These are phyloP conservation scores for Micropoecilia bifurca DNA, from an alignment of 2,797 vertebrate species.

Conservation along the genomic window DNA sequence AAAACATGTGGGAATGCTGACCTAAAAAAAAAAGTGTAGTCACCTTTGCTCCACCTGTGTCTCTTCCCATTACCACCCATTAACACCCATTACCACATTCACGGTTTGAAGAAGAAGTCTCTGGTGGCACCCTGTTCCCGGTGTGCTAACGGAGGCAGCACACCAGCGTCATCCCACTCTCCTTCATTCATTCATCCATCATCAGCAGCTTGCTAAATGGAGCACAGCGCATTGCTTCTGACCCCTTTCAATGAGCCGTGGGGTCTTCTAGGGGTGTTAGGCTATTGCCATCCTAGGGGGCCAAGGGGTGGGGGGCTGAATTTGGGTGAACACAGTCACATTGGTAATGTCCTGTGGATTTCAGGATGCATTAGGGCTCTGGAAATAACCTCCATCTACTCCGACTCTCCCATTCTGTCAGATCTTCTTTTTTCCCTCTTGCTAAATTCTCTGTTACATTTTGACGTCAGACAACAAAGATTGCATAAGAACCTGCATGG, in stretches of 20 bases:
- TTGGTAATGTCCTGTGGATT: constrained; percentile 67
- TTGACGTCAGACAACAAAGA: neutral
- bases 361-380: constrained; percentile 74
- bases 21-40: constrained; percentile 36
- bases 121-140: constrained; percentile 48
- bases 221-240: constrained; percentile 69
- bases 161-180: constrained; percentile 12
- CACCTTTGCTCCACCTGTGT: constrained; percentile 68
- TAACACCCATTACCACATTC: constrained; percentile 67
- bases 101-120: constrained; percentile 50
- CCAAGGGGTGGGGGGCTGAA: constrained; percentile 40
- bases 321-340: constrained; percentile 64
- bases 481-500: neutral
- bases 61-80: constrained; percentile 69
- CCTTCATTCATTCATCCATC: constrained; percentile 68
- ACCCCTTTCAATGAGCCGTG: constrained; percentile 77
- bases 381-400: constrained; percentile 46
- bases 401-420: constrained; percentile 15
- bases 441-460: neutral
- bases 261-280: constrained; percentile 53
- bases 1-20: constrained; percentile 46
- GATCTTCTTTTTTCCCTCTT: constrained; percentile 7
- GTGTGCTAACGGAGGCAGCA: constrained; percentile 31
- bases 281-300: constrained; percentile 49
- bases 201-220: constrained; percentile 72